Evolutionary conservation across 92 coral and sea anemone genomes (phyloP).

Genomic region (Actinernus sp.): DNA sequence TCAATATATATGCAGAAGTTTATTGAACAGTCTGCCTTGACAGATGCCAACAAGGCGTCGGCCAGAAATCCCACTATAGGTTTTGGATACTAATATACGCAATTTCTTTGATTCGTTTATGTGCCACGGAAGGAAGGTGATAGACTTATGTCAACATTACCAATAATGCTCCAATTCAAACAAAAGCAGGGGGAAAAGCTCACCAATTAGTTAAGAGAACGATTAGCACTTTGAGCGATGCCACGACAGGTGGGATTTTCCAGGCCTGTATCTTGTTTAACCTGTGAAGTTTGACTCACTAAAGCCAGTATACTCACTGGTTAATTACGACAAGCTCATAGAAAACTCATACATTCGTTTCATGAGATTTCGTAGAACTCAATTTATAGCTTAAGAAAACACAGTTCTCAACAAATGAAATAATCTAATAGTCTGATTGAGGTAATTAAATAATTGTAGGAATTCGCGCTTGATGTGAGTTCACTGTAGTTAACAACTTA

Average conservation of each 20-base stretch:
- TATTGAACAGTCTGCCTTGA: not conserved
- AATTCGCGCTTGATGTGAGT: too few relatives aligned
- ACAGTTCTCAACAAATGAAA: too few relatives aligned
- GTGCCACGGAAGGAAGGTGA: slow-evolving; percentile 2
- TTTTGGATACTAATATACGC: slow-evolving; percentile 1
- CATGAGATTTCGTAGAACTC: not conserved
- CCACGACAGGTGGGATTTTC: not conserved
- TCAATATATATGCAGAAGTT: not conserved
- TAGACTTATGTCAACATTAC: not conserved
- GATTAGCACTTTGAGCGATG: not conserved
- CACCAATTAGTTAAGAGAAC: not conserved
- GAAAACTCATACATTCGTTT: not conserved
- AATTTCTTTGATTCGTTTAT: not conserved
- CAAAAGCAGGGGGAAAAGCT: not conserved
- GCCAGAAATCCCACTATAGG: not conserved
- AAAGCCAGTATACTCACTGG: not conserved
- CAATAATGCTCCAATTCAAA: not conserved
- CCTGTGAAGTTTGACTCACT: not conserved
- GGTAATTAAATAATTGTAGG: too few relatives aligned
- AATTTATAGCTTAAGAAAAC: too few relatives aligned
- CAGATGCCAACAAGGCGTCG: not conserved
- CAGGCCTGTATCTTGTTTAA: not conserved
- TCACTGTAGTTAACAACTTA: too few relatives aligned
- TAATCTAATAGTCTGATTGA: too few relatives aligned
- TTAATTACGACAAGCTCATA: not conserved